Base-by-base conservation (phyloP, 2,113 vertebrate genomes). In the Cairina moschata region DNA sequence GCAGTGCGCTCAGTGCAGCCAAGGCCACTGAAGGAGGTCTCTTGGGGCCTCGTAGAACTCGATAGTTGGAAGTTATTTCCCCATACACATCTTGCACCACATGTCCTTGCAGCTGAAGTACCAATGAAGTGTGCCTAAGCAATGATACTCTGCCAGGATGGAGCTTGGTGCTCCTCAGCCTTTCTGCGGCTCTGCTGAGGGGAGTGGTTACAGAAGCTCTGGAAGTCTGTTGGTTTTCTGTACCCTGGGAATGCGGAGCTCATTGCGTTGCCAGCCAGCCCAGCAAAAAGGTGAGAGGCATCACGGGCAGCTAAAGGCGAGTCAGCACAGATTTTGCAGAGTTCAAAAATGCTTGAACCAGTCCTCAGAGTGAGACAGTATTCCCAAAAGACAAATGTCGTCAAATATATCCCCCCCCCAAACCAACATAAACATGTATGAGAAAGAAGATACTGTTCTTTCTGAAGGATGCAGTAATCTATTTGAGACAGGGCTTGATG, bases 381-480 rank as follows among this genome's bases (percentile, higher is more conserved):
- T 55, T 93, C 40, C 83, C 56, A 17, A 28, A 82, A 59, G 67
- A 68, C 90, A 75, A 85, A 83, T 5, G 56, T 20, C 83, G 38
- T n/a, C 63, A 69, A 76, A 77, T 56, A 42, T 4, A 50, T 11
- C 22, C 48, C 48, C 48, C 48, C 48, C 48, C 8, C 48, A 50
- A 42, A 18, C 8, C 42, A 62, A 46, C 40, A 90, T 20, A 95
- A 83, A 75, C 22, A n/a, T 56, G 42, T 34, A 86, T 71, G 63
- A 71, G 65, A 44, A 83, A 83, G 68, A 88, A 93, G 88, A 68
- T 31, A 42, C 8, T 82, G 32, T 62, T 89, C 13, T 66, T 94
- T 90, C 56, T 79, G 77, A 89, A 84, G 66, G 83, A 76, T 84
- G 77, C 62, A 69, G 71, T 91, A 94, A 96, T 96, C 92, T 91